Base-by-base conservation (phyloP, 1,140 invertebrate species). In the Pseudomyrmex dendroicus region DNA sequence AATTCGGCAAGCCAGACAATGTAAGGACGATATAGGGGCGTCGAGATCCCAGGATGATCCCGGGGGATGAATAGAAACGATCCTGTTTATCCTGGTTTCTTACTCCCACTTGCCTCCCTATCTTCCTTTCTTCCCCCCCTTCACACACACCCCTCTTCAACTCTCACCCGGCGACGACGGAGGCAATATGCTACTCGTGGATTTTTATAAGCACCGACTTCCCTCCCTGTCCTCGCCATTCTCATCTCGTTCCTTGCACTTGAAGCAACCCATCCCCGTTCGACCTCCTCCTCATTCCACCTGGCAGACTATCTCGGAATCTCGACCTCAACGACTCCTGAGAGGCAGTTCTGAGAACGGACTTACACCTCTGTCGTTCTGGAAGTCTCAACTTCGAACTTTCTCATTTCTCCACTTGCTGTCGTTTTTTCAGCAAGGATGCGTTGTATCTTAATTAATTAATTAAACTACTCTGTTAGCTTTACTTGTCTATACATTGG, bases 11-110 rank as follows among this genome's bases (percentile, higher is more conserved):
- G 63, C 76, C 77, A 63, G 70, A 76, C 84, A 67, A 57, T 46
- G 25, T 64, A 84, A 70, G 63, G 61, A 73, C 77, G 50, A 72
- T 82, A 82, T 50, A 68, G 80, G 70, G 62, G 25, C 64, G 85
- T 63, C 61, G 52, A 72, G 84, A 87, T 87, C 83, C 86, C 82
- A 46, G 85, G 90, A 91, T 88, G 91, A 91, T 91, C 90, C 88
- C 91, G 72, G 73, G 91, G 89, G 90, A 90, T 90, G 90, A 91
- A 91, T 91, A 91, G 91, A 84, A 91, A 91, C 90, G 91, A 91
- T 91, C 89, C 88, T 91, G 90, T 91, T 91, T 91, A 91, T 76
- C 77, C 66, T 59, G 48, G 56, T 72, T 44, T 59, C 15, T 10
- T 63, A 15, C 63, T n/a, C n/a, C 20, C 64, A 15, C 15, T 35